phyloP scores from a whole-genome alignment of 2,888 invertebrate genomes.

The Metellina segmentata region DNA sequence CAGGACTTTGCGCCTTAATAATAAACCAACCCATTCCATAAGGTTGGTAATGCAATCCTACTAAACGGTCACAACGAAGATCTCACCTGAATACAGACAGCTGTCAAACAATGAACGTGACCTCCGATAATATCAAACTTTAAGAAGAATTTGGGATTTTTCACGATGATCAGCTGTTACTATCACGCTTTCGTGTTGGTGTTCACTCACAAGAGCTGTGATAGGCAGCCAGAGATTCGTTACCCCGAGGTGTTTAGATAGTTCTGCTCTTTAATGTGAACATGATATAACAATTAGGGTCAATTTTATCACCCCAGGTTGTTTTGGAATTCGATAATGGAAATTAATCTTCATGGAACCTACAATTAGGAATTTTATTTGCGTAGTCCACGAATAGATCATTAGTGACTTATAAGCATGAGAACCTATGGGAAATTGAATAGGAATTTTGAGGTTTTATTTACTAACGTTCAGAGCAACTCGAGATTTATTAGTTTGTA shows the following conservation, averaged over 20 bases:
- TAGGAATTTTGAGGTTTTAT: too few relatives aligned
- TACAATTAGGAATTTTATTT: not conserved
- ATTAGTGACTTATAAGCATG: not conserved
- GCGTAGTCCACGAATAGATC: constrained; percentile 1
- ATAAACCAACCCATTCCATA: too few relatives aligned
- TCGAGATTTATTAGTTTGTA: too few relatives aligned
- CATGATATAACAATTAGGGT: constrained; percentile 39
- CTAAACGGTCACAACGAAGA: not conserved
- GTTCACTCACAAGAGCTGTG: not conserved
- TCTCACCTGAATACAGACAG: not conserved
- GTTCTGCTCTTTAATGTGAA: not conserved
- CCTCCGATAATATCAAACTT: constrained; percentile 19
- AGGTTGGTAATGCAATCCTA: too few relatives aligned
- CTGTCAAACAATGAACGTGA: constrained; percentile 36
- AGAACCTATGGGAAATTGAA: too few relatives aligned
- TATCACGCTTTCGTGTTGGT: constrained; percentile 34
- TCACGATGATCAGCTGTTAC: constrained; percentile 20
- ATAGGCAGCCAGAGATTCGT: not conserved
- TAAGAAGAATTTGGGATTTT: not conserved
- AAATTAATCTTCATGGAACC: not conserved
- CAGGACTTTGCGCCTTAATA: too few relatives aligned
- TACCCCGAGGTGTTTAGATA: not conserved
- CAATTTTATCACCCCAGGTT: constrained; percentile 18
- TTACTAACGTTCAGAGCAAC: too few relatives aligned
- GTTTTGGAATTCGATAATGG: constrained; percentile 15